Percentiles rank a stretch among this genome's conserved stretches.
Conservation (phyloP, 2,113 vertebrate genomes). For the Melanerpes aurifrons region DNA sequence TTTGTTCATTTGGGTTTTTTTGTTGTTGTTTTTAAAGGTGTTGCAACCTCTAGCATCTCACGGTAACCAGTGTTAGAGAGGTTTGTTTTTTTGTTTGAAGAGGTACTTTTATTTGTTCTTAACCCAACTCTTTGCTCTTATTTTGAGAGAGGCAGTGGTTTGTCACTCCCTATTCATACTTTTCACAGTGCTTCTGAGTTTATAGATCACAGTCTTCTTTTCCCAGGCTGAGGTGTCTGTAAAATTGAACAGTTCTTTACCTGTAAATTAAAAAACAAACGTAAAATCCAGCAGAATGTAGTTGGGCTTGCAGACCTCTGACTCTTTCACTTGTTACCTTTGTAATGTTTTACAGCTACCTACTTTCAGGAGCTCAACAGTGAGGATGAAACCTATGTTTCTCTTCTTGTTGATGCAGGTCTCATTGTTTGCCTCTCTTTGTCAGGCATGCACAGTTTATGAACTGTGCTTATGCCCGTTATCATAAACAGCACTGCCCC, state of each 20-base stretch:
- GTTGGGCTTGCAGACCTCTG: background rate
- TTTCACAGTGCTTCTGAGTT: background rate
- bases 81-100: background rate
- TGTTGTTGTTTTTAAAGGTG: background rate
- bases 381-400: background rate
- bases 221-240: background rate
- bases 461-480: background rate
- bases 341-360: background rate
- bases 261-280: background rate
- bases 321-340: background rate
- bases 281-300: background rate
- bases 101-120: background rate
- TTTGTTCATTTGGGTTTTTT: background rate
- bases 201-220: background rate
- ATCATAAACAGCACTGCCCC: background rate
- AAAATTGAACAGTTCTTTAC: background rate
- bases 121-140: background rate
- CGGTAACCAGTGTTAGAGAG: background rate
- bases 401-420: background rate
- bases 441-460: background rate
- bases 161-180: background rate
- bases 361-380: background rate
- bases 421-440: background rate
- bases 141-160: background rate
- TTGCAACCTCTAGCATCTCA: background rate